phyloP scores from a whole-genome alignment of 2,888 invertebrate genomes.

The Drosophila hamatofila region DNA sequence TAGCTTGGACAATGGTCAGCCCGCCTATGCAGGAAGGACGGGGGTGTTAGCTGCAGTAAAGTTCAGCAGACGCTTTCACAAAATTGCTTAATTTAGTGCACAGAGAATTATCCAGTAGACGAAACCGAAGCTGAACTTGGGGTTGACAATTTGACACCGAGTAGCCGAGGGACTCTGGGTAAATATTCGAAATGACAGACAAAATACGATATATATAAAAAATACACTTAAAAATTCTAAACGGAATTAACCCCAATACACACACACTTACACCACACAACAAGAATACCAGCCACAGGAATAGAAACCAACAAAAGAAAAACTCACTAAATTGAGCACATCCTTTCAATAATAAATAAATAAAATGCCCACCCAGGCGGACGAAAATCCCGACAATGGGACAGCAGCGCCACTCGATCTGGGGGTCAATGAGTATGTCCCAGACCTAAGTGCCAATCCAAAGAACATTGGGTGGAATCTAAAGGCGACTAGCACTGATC shows the following conservation, averaged over 20 bases:
- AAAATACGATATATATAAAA: conserved; percentile 5
- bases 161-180: conserved; percentile 15
- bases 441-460: conserved; percentile 3
- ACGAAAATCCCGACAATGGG: conserved; percentile 5
- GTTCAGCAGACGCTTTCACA: conserved; percentile 47
- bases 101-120: conserved; percentile 62
- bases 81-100: conserved; percentile 81
- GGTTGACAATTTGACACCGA: conserved; percentile 31
- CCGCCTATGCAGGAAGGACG: background rate
- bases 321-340: conserved; percentile 8
- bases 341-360: background rate
- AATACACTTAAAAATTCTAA: conserved; percentile 15
- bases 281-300: background rate
- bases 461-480: conserved; percentile 50
- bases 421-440: background rate
- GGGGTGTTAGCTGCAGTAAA: conserved; percentile 25
- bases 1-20: conserved; percentile 29
- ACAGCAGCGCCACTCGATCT: background rate
- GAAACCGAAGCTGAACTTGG: conserved; percentile 24
- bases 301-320: background rate
- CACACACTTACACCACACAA: conserved; percentile 8
- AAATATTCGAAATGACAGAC: conserved; percentile 21
- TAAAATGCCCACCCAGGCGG: conserved; percentile 35
- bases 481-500: background rate
- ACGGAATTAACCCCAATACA: conserved; percentile 11